phyloP scores from a whole-genome alignment of 2,888 invertebrate genomes.

The Hoplodrina ambigua region DNA sequence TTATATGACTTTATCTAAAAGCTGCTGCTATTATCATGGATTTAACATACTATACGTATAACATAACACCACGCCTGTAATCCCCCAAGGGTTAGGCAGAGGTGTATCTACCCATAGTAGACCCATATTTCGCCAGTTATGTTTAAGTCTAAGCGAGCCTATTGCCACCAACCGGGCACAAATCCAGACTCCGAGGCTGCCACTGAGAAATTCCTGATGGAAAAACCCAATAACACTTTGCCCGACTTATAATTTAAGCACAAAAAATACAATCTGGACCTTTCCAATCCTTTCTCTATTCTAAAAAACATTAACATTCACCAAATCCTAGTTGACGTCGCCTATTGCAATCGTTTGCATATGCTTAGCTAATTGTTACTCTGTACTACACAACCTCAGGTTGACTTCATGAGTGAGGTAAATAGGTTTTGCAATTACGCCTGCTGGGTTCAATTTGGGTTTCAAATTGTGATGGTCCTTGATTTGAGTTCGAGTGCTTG shows the following conservation, averaged over 20 bases:
- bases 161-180: no score
- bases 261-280: background rate
- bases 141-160: no score
- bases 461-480: conserved; percentile 19
- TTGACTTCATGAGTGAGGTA: conserved; percentile 38
- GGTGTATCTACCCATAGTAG: no score
- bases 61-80: no score
- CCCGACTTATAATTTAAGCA: background rate
- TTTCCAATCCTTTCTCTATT: conserved; percentile 40
- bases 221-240: no score
- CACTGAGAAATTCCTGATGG: no score
- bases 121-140: no score
- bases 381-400: conserved; percentile 51
- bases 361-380: conserved; percentile 70
- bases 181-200: no score
- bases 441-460: conserved; percentile 30
- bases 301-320: conserved; percentile 66
- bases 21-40: no score
- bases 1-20: no score
- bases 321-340: conserved; percentile 65
- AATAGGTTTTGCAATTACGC: conserved; percentile 51
- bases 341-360: conserved; percentile 69
- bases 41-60: no score
- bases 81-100: no score
- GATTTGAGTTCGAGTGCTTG: conserved; percentile 8